A percentile compares a stretch with the other conserved stretches of the same genome.
Conservation (phyloP, 2,888 invertebrate genomes). For the Pimpla rufipes region DNA sequence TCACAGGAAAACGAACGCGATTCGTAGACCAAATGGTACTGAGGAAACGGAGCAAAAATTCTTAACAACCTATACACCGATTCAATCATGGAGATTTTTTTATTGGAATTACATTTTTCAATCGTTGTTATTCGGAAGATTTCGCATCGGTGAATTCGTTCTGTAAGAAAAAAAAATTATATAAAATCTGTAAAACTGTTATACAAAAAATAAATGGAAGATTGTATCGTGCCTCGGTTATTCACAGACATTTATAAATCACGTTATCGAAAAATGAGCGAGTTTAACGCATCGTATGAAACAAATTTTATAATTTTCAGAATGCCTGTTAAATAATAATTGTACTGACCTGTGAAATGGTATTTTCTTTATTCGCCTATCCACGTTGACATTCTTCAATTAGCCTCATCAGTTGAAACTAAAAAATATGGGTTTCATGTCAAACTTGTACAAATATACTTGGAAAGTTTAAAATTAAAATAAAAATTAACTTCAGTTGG, state of each 20-base stretch:
- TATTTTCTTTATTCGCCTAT: neutral
- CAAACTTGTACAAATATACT: neutral
- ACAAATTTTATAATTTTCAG: constrained; percentile 30
- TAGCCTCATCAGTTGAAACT: neutral
- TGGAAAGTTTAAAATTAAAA: neutral
- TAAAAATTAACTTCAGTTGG: constrained; percentile 26
- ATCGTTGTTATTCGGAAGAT: constrained; percentile 28
- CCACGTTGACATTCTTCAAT: neutral
- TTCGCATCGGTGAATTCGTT: constrained; percentile 28
- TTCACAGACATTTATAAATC: constrained; percentile 37
- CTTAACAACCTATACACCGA: constrained; percentile 13
- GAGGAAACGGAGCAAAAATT: constrained; percentile 13
- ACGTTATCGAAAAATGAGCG: constrained; percentile 33
- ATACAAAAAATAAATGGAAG: constrained; percentile 40
- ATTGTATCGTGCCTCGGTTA: constrained; percentile 52
- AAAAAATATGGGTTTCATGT: neutral
- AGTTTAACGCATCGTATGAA: constrained; percentile 31
- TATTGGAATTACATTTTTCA: constrained; percentile 40
- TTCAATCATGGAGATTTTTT: constrained; percentile 22
- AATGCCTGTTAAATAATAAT: constrained; percentile 22
- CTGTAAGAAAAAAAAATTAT: constrained; percentile 48
- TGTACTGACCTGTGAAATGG: constrained; percentile 28
- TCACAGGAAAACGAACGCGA: constrained; percentile 26
- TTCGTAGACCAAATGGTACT: constrained; percentile 20
- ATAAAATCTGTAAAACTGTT: constrained; percentile 54